Base-by-base conservation (phyloP, 2,888 invertebrate genomes). In the Miltochrista miniata region DNA sequence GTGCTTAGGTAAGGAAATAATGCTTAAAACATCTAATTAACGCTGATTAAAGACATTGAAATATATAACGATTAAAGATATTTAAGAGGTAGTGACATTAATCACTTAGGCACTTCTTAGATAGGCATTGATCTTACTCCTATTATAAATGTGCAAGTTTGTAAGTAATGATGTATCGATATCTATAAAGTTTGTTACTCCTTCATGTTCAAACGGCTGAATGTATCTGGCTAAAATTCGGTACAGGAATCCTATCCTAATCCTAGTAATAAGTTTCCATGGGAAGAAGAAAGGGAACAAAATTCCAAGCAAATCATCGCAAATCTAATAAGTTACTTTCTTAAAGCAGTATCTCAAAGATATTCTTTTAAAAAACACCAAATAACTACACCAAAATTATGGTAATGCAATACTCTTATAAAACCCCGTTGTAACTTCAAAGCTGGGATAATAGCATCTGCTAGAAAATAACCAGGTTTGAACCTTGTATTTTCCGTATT, bases 401-500 rank as follows among this genome's bases (percentile, higher is more conserved):
- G 74, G 52, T 74, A 79, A 81, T 78, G 64, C 63, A 67, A 68
- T 66, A 57, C 61, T 46, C 55, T 56, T 58, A 67, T 68, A 73
- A 79, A 78, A 81, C 79, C 73, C 63, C 63, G 50, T 63, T 68
- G 69, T 68, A 64, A 56, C 67, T 72, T 62, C 65, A 62, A 70
- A 43, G 61, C 71, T 68, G 71, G 70, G 74, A 81, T 82, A 81
- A 81, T 76, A 79, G 64, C 64, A 67, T 60, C 50, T 62, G 58
- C 67, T 74, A 74, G 79, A 70, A n/a, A 74, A 81, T 83, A 87
- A 87, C 80, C 82, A 81, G 79, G 78, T 79, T 83, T 79, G 76
- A 68, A 81, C 81, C 79, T 84, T 84, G 79, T 81, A 87, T 88
- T 89, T 88, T 83, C 79, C 81, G 78, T 82, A 83, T 85, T 85